Evolutionary conservation across 2,113 vertebrate genomes (phyloP), one percentile per base, ranked within the genome.

Genomic region (Myotis davidii): DNA sequence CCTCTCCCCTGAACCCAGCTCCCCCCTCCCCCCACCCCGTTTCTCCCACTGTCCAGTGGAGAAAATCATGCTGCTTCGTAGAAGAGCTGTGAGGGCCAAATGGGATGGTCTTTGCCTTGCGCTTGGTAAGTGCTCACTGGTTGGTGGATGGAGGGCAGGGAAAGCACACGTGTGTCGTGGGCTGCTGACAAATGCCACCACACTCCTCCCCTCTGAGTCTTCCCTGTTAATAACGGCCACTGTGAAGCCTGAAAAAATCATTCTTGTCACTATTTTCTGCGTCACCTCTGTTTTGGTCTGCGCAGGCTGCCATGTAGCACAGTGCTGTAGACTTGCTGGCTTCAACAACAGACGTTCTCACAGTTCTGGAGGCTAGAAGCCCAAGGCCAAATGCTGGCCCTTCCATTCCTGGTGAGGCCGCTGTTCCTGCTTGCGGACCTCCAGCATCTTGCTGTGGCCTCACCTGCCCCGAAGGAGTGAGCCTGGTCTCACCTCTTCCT

Each of bases 121-220:
- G 34, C 1, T 8, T 18, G 67, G 18, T n/a, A 42, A 73, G 13
- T 39, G 42, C 64, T 70, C 34, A 7, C 13, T 20, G 50, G 72
- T 32, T 9, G 81, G 70, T n/a, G 10, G 21, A 14, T 16, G 18
- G 32, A 50, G 21, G 59, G 34, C 16, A 12, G 45, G 56, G 16
- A 27, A 3, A 45, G 21, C 6, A 23, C 0, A 0, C 17, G 70
- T 3, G 0, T 5, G 34, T 23, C 0, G 0, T 45, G 4, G 42
- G 8, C n/a, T 39, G 32, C 13, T 0, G 17, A 4, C 9, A 32
- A 59, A 20, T 50, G 12, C 54, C 72, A 13, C 54, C 72, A 13
- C 21, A 29, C 20, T 37, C 56, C 37, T 54, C 45, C 25, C 27
- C 9, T 54, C 82, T 39, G 48, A 34, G 7, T 48, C 39, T 48